Evolutionary conservation across 2,888 invertebrate species (phyloP).

Genomic region (Diarsia brunnea): DNA sequence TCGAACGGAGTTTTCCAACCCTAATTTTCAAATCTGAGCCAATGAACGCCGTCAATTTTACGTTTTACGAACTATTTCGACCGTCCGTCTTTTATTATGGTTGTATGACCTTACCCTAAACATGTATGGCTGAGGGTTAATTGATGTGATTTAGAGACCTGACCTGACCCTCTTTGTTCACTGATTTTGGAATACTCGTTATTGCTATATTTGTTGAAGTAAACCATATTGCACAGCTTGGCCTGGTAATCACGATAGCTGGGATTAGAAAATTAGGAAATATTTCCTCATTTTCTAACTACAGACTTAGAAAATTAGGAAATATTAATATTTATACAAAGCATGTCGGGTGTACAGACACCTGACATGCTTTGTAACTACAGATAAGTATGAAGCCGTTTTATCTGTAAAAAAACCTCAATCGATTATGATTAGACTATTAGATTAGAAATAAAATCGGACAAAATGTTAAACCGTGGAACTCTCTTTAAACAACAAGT

Average conservation of each 20-base stretch:
- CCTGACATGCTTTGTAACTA: not conserved
- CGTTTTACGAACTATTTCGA: constrained; percentile 57
- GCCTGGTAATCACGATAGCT: not conserved
- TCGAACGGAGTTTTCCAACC: constrained; percentile 77
- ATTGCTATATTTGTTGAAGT: constrained; percentile 22
- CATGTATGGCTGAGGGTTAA: constrained; percentile 37
- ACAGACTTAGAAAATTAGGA: too few relatives aligned
- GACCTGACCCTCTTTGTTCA: constrained; percentile 27
- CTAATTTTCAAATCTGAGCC: constrained; percentile 82
- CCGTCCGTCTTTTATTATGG: constrained; percentile 43
- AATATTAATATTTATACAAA: too few relatives aligned
- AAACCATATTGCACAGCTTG: constrained; percentile 11
- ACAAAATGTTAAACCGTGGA: not conserved
- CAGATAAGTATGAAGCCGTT: not conserved
- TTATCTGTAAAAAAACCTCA: not conserved
- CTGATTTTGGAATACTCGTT: constrained; percentile 33
- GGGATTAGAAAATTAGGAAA: not conserved
- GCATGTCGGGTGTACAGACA: too few relatives aligned
- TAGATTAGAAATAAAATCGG: constrained; percentile 1
- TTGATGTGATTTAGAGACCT: constrained; percentile 28
- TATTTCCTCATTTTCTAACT: not conserved
- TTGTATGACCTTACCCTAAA: constrained; percentile 33
- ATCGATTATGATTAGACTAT: not conserved
- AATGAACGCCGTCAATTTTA: constrained; percentile 63
- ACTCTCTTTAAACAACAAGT: constrained; percentile 3